These are phyloP conservation scores for Pterostichus madidus DNA, from an alignment of 2,888 invertebrate species.

Conservation along the genomic window DNA sequence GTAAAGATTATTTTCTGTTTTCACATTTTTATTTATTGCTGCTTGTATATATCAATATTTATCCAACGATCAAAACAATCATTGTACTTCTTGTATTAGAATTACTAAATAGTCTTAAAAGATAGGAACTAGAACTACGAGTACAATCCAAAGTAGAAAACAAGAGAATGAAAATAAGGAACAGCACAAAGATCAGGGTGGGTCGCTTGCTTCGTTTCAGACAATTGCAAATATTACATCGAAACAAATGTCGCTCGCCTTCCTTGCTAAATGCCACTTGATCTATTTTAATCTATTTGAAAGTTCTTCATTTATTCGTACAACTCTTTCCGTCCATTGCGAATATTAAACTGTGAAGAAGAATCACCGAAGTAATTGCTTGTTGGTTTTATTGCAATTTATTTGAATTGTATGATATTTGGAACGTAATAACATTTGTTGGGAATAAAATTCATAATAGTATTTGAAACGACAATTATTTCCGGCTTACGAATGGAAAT, in stretches of 20 bases:
- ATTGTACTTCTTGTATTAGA: too few species aligned
- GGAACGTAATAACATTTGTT: constrained; percentile 28
- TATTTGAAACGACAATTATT: constrained; percentile 20
- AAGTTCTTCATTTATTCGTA: constrained; percentile 57
- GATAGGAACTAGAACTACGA: neutral
- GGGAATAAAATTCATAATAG: constrained; percentile 7
- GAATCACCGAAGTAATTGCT: constrained; percentile 12
- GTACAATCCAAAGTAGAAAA: neutral
- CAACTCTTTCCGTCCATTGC: constrained; percentile 2
- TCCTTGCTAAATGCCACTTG: constrained; percentile 59
- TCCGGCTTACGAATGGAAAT: neutral
- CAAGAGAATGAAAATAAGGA: neutral
- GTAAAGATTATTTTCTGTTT: too few species aligned
- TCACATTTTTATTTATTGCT: too few species aligned
- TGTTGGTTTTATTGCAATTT: constrained; percentile 25
- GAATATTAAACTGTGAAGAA: constrained; percentile 53
- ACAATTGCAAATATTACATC: constrained; percentile 62
- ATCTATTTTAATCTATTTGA: constrained; percentile 66
- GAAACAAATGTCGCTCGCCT: constrained; percentile 43
- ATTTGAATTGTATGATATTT: constrained; percentile 47
- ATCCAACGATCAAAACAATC: too few species aligned
- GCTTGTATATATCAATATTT: too few species aligned
- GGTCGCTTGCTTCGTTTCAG: neutral
- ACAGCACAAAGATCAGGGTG: neutral
- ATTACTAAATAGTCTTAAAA: neutral